Percentiles rank a stretch among this genome's conserved stretches.
These are phyloP conservation scores for Euthynnus affinis DNA, from an alignment of 2,797 vertebrate genomes.

Conservation along the genomic window DNA sequence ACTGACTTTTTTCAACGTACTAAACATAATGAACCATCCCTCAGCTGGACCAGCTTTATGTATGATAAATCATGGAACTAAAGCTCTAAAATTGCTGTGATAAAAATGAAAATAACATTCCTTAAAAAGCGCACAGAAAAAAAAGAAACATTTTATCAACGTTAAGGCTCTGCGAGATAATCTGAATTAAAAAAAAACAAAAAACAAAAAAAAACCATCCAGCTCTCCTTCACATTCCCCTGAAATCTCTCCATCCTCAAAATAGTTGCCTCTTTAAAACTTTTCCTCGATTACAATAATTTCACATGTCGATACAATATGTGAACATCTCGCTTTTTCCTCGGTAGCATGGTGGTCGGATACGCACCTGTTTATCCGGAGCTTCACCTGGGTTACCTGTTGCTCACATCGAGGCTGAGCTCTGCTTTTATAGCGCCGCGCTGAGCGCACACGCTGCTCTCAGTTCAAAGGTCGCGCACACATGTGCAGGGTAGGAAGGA, in stretches of 20 bases:
- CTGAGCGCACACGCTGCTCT: not conserved
- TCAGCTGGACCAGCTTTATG: not conserved
- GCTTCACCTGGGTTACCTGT: slow-evolving; percentile 60
- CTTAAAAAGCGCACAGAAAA: not conserved
- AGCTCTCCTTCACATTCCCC: not conserved
- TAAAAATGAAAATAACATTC: not conserved
- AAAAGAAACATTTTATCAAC: not conserved
- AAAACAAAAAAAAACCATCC: too few relatives aligned
- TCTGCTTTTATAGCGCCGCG: slow-evolving; percentile 66
- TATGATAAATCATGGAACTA: not conserved
- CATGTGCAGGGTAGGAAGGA: slow-evolving; percentile 15
- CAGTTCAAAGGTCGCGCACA: slow-evolving; percentile 69
- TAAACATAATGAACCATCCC: not conserved
- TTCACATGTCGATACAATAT: too few relatives aligned
- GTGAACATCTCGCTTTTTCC: not conserved
- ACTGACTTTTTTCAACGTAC: not conserved
- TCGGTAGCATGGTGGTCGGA: not conserved
- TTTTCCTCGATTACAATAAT: not conserved
- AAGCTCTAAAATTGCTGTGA: not conserved
- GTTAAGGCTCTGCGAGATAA: too few relatives aligned
- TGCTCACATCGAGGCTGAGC: not conserved
- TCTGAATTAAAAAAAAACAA: not conserved
- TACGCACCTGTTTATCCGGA: slow-evolving; percentile 66
- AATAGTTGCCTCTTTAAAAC: not conserved
- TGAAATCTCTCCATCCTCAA: not conserved